Evolutionary conservation across 1,140 invertebrate species (phyloP).

Genomic region (Phocides pigmalion): DNA sequence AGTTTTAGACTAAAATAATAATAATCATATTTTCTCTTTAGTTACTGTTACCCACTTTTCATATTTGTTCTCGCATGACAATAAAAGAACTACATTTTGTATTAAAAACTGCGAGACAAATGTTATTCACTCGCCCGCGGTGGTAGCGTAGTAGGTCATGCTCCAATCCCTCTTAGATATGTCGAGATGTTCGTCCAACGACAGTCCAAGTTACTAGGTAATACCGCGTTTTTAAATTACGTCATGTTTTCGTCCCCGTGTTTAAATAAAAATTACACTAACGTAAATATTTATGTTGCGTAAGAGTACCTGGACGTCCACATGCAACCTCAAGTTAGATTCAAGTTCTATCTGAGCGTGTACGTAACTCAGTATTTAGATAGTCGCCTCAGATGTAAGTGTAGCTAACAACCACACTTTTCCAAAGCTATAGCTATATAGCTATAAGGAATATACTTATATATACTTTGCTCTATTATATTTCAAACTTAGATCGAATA

Average conservation of each 20-base stretch:
- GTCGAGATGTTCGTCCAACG: constrained; percentile 13
- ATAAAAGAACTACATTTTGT: constrained; percentile 20
- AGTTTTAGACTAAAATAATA: too few relatives aligned
- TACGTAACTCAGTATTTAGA: too few relatives aligned
- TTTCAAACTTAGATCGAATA: too few relatives aligned
- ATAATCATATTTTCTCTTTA: not conserved
- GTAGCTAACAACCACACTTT: too few relatives aligned
- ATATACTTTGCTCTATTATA: too few relatives aligned
- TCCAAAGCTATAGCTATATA: too few relatives aligned
- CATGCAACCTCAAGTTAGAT: too few relatives aligned
- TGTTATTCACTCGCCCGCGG: constrained; percentile 7
- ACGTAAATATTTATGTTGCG: not conserved
- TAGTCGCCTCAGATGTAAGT: too few relatives aligned
- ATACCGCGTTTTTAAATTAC: constrained; percentile 3
- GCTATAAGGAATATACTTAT: too few relatives aligned
- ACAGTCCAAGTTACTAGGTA: constrained; percentile 4
- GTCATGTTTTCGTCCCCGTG: not conserved
- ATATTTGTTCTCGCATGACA: constrained; percentile 10
- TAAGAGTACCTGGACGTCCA: not conserved
- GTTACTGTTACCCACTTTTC: not conserved
- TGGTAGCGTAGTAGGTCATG: constrained; percentile 26
- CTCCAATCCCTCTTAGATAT: constrained; percentile 22
- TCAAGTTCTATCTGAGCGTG: too few relatives aligned
- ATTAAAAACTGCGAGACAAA: constrained; percentile 25
- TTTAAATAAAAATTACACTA: not conserved